Base-by-base conservation (phyloP, 2,113 vertebrate species). In the Tragulus kanchil region DNA sequence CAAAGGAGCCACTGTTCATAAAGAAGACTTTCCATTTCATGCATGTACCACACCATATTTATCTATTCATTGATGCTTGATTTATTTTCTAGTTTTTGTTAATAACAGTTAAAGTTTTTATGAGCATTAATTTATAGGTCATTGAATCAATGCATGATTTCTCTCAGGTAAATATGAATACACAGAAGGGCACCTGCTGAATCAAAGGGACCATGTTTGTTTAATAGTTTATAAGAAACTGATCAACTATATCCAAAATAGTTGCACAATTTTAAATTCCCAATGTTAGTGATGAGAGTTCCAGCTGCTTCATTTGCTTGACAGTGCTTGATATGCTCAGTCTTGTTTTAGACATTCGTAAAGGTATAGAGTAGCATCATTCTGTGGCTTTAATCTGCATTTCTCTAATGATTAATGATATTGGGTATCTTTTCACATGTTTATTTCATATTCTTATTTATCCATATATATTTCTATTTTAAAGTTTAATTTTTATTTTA, bases 1-100 rank as follows among this genome's bases (percentile, higher is more conserved):
- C 9, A 6, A 0, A 21, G 6, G 1, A 16, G 11, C 6, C 11
- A 31, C 17, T 23, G 45, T 5, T 45, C 31, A 2, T 67, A 12
- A 81, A 52, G 5, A 50, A 7, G 62, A 5, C 42, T 28, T 54
- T 48, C 15, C 15, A 10, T 75, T 21, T 52, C 48, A 25, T 36
- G 31, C 3, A 5, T 17, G n/a, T 52, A 8, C 14, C 9, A 21
- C 19, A 45, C 10, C 1, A 11, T 69, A 1, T 73, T 50, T 50
- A 56, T 69, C 28, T 62, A 48, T 26, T 93, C 19, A 26, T 21
- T n/a, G 25, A 21, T 17, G 31, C 52, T 81, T 79, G 15, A 75
- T 23, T 92, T 85, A 62, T 36, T 78, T 78, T 78, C 28, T 62
- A 71, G 19, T 59, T 94, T 67, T 14, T 16, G 9, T 2, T 61